Evolutionary conservation across 1,140 invertebrate genomes (phyloP), one percentile per base, ranked within the genome.

Genomic region (Drosophila yakuba): DNA sequence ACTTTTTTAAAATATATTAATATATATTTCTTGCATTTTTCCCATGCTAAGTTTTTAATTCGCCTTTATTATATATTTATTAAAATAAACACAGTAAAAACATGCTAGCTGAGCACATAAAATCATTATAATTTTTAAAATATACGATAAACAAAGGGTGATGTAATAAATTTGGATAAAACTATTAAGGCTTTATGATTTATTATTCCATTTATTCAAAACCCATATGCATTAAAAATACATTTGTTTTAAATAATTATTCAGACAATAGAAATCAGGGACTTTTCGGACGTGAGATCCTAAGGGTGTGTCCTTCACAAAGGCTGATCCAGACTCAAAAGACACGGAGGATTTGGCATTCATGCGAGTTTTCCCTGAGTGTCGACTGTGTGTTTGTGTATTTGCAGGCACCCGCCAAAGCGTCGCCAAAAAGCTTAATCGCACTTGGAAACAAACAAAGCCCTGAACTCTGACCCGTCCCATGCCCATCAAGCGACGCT

Each of bases 351-450:
- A 64, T 69, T 74, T 68, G 83, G 69, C 71, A 82, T 86, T 82
- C 82, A 88, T 88, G 69, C 63, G 66, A 43, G 41, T 62, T 47
- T 62, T 77, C 44, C 48, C 55, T 67, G 56, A 55, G 50, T 66
- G 48, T 64, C 63, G 64, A 43, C 39, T 45, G 32, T 47, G 47
- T 55, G 71, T 62, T 48, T 55, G 71, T 39, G 32, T 44, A 28
- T 62, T 45, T 62, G 17, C 66, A 55, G 51, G 69, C 71, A 23
- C 36, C 79, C 83, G 83, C 79, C 83, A 88, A 83, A 83, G 72
- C 79, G 83, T 76, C 83, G 83, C 83, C 83, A 79, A 54, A 57
- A 57, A 88, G 71, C 74, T 88, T 79, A 82, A 86, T 86, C 78
- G 58, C 78, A 63, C 54, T 61, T 74, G 74, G 57, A 52, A 68